Base-by-base conservation (phyloP, 2,797 vertebrate species). In the Phrynocephalus vlangalii region DNA sequence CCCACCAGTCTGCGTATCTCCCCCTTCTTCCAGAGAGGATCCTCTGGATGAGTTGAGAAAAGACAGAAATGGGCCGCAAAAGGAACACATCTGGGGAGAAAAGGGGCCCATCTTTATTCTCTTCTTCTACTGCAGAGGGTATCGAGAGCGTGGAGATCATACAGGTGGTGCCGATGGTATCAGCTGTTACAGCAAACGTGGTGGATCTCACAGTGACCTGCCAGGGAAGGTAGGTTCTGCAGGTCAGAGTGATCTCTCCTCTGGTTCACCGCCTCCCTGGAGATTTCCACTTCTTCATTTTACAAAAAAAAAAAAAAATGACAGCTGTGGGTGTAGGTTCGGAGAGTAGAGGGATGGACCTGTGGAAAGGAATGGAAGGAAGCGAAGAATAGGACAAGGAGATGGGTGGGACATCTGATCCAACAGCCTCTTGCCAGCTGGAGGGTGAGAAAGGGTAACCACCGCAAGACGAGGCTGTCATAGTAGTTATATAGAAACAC, bases 141-240 rank as follows among this genome's bases (percentile, higher is more conserved):
- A 98, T 99, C 81, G 98, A 99, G 95, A 98, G 96, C 89, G 98
- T 98, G 63, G 97, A 98, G 96, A 98, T 99, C 86, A 96, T 99
- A 78, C 97, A 99, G 91, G 95, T 98, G 89, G 91, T 97, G 86
- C 98, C 96, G 0, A 95, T 97, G 70, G 89, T 88, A 20, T 56
- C 96, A 33, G 93, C 94, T 2, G 95, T 95, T 0, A 92, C 96
- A 48, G 91, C 97, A 93, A 98, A 97, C 68, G 97, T 98, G 22
- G 98, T 99, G 94, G 98, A 99, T 77, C 94, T 99, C 91, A 99
- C 97, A 0, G 96, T 99, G 88, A 96, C 97, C 10, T 99, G 99
- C 90, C 98, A 98, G 95, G 98, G 98, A 90, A 98, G 98, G 98
- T 98, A 93, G 95, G 97, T 89, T 48, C 48, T 52, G 60, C 38